Base-by-base conservation (phyloP, 2,113 vertebrate genomes). In the Dipodomys merriami region DNA sequence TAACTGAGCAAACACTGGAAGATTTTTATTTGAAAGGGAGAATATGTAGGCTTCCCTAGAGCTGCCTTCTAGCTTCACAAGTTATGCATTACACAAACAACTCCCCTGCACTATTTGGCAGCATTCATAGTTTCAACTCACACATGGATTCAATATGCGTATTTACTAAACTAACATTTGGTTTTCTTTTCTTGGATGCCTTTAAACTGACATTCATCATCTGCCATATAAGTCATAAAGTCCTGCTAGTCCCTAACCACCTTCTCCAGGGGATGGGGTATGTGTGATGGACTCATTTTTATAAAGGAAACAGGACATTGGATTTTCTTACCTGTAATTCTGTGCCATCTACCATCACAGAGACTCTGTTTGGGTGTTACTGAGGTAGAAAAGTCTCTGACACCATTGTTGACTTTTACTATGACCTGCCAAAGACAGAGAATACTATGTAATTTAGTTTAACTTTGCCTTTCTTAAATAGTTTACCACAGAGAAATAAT, bases 301-400 rank as follows among this genome's bases (percentile, higher is more conserved):
- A 13, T 30, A 49, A 64, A 71, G 33, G 44, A 77, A 68, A 30
- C 4, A 67, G 46, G 35, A 29, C n/a, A 30, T 6, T 11, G 20
- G 18, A 0, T 49, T 91, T 93, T 85, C 97, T 97, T 82, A 99
- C 99, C 99, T 97, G 98, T 98, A 85, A 99, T 98, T 96, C 98
- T 98, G 97, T 99, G 99, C 99, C 99, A 99, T 83, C 91, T 98
- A 60, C 99, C 99, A 69, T 98, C 98, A 11, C 99, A 99, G 68
- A 99, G 96, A 90, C 97, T 98, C 92, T 98, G 98, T 94, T 96
- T 98, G 27, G 99, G 98, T 92, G 97, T 97, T 23, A 99, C 98
- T 89, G 98, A 98, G 77, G 99, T 99, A 93, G 98, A 98, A 97
- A 99, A 99, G 91, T 99, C 98, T 73, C 94, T 97, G 88, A 98